A percentile compares a stretch with the other conserved stretches of the same genome.
These are phyloP conservation scores for Adelosebastes latens DNA, from an alignment of 2,797 vertebrate genomes.

Conservation along the genomic window DNA sequence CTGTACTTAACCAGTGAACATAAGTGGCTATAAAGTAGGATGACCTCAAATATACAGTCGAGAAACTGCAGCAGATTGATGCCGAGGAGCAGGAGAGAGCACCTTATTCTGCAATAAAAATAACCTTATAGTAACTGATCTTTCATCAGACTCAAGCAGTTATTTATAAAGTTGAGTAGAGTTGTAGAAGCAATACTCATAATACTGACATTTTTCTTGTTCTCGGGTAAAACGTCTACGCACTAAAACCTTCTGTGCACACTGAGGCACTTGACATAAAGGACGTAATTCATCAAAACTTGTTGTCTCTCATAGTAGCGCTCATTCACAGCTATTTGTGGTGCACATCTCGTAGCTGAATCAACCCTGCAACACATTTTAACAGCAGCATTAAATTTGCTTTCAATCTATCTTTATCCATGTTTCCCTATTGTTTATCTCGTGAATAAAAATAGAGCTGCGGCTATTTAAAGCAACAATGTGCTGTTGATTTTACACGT, in stretches of 20 bases:
- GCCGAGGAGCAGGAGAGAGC: neutral
- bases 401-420: neutral
- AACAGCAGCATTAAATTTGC: neutral
- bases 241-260: conserved; percentile 12
- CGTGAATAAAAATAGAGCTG: conserved; percentile 6
- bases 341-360: neutral
- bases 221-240: neutral
- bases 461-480: conserved; percentile 37
- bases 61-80: neutral
- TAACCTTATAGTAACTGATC: no score
- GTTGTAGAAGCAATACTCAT: neutral
- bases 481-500: neutral
- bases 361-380: neutral
- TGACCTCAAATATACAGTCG: neutral
- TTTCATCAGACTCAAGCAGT: no score
- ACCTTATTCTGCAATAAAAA: neutral
- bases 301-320: neutral
- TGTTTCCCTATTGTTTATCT: neutral
- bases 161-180: neutral
- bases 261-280: neutral
- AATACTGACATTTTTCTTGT: neutral
- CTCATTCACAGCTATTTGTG: neutral
- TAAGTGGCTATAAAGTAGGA: neutral
- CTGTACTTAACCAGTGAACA: neutral
- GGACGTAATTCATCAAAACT: neutral